Percentiles rank a stretch among this genome's conserved stretches.
Evolutionary conservation across 1,140 invertebrate species (phyloP).

Genomic region (Spodoptera frugiperda): DNA sequence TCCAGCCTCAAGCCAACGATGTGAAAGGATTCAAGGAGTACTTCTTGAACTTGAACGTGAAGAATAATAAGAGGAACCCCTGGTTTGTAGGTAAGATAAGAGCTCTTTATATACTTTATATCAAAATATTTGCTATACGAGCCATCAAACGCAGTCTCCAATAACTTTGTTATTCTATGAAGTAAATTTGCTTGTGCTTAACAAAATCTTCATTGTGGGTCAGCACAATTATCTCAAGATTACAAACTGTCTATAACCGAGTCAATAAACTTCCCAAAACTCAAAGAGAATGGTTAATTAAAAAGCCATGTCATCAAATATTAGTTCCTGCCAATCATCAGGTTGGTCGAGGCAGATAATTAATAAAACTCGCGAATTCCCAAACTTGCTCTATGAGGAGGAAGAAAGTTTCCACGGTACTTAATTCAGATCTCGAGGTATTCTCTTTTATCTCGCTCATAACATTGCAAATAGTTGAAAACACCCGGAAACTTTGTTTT

Average conservation of each 20-base stretch:
- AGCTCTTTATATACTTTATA: too few species aligned
- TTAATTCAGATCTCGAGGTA: constrained; percentile 11
- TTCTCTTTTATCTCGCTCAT: constrained; percentile 37
- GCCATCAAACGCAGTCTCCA: too few species aligned
- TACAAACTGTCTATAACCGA: not conserved
- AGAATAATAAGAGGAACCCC: constrained; percentile 95
- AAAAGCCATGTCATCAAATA: not conserved
- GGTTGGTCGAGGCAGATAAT: not conserved
- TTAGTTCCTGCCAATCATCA: not conserved
- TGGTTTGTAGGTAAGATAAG: constrained; percentile 95
- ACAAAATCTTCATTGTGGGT: too few species aligned
- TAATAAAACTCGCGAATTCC: constrained; percentile 14
- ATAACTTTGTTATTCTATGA: too few species aligned
- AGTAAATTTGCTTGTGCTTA: too few species aligned
- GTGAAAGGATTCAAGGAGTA: constrained; percentile 95
- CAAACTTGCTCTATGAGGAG: not conserved
- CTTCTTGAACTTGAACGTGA: constrained; percentile 93
- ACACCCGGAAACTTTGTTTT: constrained; percentile 20
- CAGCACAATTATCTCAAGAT: not conserved
- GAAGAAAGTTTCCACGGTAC: not conserved
- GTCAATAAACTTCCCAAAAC: not conserved
- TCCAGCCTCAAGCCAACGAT: constrained; percentile 95
- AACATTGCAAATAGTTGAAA: constrained; percentile 40
- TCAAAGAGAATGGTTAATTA: too few species aligned
- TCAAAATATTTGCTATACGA: too few species aligned